phyloP scores from a whole-genome alignment of 1,140 invertebrate species.

The Chlorops oryzae region DNA sequence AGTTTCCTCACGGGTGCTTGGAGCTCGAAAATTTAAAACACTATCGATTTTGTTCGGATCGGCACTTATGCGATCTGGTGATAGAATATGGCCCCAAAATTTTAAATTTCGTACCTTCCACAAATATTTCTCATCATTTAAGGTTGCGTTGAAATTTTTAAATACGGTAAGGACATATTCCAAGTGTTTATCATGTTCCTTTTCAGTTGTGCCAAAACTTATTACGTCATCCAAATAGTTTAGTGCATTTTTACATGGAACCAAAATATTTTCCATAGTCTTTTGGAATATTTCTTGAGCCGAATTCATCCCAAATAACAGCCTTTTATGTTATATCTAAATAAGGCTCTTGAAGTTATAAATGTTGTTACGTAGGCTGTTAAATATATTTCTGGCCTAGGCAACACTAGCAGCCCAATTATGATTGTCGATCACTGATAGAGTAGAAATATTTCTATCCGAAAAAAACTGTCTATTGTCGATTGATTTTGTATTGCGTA shows the following conservation, averaged over 20 bases:
- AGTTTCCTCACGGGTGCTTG: neutral
- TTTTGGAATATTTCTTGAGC: constrained; percentile 22
- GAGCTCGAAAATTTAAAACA: constrained; percentile 1
- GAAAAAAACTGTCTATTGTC: too few species aligned
- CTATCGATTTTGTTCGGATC: neutral
- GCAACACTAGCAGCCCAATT: too few species aligned
- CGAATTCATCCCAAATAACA: constrained; percentile 19
- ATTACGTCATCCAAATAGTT: constrained; percentile 22
- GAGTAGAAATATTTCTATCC: too few species aligned
- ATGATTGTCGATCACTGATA: too few species aligned
- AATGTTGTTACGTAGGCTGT: constrained; percentile 30
- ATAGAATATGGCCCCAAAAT: constrained; percentile 17
- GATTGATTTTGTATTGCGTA: too few species aligned
- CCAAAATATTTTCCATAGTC: constrained; percentile 12
- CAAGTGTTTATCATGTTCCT: constrained; percentile 29
- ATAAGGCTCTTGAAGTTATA: constrained; percentile 16
- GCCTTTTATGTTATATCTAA: constrained; percentile 26
- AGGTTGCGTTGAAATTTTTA: constrained; percentile 18
- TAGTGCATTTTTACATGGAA: neutral
- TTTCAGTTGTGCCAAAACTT: constrained; percentile 25
- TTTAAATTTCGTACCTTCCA: constrained; percentile 16
- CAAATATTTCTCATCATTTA: constrained; percentile 34
- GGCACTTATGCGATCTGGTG: neutral
- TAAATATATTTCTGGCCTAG: too few species aligned
- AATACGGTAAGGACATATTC: constrained; percentile 26